Evolutionary conservation across 1,140 invertebrate genomes (phyloP), one percentile per base, ranked within the genome.

Genomic region (Dendrolimus kikuchii): DNA sequence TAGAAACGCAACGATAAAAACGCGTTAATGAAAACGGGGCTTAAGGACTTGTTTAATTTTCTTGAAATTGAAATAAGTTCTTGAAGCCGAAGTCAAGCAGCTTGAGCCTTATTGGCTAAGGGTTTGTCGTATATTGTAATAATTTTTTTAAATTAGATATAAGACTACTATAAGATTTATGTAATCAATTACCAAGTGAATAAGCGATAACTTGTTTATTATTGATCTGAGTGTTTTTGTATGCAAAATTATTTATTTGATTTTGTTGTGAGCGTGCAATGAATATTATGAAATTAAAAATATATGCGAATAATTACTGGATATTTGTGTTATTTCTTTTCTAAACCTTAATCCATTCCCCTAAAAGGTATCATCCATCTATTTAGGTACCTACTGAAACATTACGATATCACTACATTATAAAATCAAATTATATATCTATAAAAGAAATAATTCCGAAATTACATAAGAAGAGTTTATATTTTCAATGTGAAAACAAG

Each of bases 141-240:
- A 10, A 38, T 23, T 48, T 36, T 47, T 39, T 50, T 56, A 49
- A 53, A 44, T 40, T 51, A 51, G 38, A 44, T 49, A 46, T 23
- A 23, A 23, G 23, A 23, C 23, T 23, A 23, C 23, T 23, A 45
- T 59, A 52, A n/a, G 46, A 50, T 56, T 48, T 51, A 53, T 63
- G 58, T 54, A 60, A 55, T 60, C 46, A 46, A 49, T 48, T 52
- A 23, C 23, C 38, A 48, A 55, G 53, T 51, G 53, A 60, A 55
- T 60, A 8, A 40, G 50, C 48, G 41, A 45, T 55, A 53, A 54
- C 5, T 51, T 57, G 58, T 61, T 67, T 41, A 51, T 64, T 58
- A 74, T 76, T 76, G 81, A 85, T 85, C 81, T 85, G 81, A 82
- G 76, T 79, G 77, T 69, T 66, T 69, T 53, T 54, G 67, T 23